phyloP scores from a whole-genome alignment of 1,140 invertebrate genomes.

The Teleopsis dalmanni region DNA sequence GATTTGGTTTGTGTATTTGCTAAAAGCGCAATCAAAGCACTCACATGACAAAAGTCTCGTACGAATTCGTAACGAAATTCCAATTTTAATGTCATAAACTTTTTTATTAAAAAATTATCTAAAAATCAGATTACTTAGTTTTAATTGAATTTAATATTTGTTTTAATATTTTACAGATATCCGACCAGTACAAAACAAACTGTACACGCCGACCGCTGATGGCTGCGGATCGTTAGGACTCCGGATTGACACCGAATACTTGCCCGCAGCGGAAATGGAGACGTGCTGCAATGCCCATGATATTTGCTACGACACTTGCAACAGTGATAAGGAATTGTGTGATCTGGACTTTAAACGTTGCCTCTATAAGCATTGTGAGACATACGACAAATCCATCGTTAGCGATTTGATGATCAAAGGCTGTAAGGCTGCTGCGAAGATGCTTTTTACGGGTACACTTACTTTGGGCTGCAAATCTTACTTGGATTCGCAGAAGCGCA shows the following conservation, averaged over 20 bases:
- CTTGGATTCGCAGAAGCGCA: conserved; percentile 67
- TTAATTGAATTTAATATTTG: neutral
- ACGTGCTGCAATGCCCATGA: conserved; percentile 81
- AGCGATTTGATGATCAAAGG: conserved; percentile 59
- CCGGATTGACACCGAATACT: conserved; percentile 64
- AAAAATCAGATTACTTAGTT: neutral
- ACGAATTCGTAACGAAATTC: neutral
- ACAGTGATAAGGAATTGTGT: conserved; percentile 74
- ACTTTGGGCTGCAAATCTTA: conserved; percentile 77
- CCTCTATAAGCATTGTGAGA: conserved; percentile 73
- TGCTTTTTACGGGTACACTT: conserved; percentile 72
- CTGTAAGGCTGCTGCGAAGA: conserved; percentile 75
- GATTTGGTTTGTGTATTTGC: too few relatives aligned
- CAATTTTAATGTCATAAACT: neutral
- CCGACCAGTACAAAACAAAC: conserved; percentile 59
- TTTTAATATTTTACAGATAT: conserved; percentile 49
- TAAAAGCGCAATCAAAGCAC: neutral
- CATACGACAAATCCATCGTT: conserved; percentile 52
- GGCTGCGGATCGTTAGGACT: conserved; percentile 74
- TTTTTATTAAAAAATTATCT: neutral
- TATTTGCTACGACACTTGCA: conserved; percentile 84
- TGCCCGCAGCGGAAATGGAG: conserved; percentile 70
- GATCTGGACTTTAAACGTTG: conserved; percentile 81
- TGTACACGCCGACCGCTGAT: conserved; percentile 64
- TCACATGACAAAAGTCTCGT: neutral